Conservation (phyloP, 1,140 invertebrate species). For the Ephestia elutella region DNA sequence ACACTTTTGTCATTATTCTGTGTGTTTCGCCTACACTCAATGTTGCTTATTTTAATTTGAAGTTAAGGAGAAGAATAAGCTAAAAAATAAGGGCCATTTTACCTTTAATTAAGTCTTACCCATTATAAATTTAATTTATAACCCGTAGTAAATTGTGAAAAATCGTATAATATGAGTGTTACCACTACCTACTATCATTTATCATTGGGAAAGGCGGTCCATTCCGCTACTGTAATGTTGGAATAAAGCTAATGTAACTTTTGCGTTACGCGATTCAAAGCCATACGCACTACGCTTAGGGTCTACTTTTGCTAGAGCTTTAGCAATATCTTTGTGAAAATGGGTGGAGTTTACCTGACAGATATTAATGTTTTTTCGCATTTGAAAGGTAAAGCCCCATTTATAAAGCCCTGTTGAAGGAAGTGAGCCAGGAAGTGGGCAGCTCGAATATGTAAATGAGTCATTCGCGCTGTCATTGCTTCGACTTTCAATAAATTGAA, state of each 20-base stretch:
- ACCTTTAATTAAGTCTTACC: no score
- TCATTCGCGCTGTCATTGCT: no score
- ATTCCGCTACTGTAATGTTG: not conserved
- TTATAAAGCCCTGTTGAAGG: no score
- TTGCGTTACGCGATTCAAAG: not conserved
- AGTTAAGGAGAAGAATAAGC: no score
- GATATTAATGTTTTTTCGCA: slow-evolving; percentile 48
- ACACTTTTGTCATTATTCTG: no score
- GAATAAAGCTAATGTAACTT: not conserved
- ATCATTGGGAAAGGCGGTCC: slow-evolving; percentile 9
- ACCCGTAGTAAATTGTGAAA: not conserved
- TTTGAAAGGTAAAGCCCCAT: slow-evolving; percentile 5
- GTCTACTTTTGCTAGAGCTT: not conserved
- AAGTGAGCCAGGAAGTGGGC: no score
- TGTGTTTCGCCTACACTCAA: no score
- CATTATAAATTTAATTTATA: no score
- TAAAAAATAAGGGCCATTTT: no score
- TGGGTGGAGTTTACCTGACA: slow-evolving; percentile 46
- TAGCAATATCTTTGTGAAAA: slow-evolving; percentile 42
- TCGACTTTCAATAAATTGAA: no score
- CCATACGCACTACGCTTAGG: not conserved
- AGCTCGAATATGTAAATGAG: no score
- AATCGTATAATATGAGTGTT: not conserved
- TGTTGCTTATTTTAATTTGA: no score
- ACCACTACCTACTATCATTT: slow-evolving; percentile 2